Evolutionary conservation across 2,113 vertebrate species (phyloP).

Genomic region (Myotis brandtii): DNA sequence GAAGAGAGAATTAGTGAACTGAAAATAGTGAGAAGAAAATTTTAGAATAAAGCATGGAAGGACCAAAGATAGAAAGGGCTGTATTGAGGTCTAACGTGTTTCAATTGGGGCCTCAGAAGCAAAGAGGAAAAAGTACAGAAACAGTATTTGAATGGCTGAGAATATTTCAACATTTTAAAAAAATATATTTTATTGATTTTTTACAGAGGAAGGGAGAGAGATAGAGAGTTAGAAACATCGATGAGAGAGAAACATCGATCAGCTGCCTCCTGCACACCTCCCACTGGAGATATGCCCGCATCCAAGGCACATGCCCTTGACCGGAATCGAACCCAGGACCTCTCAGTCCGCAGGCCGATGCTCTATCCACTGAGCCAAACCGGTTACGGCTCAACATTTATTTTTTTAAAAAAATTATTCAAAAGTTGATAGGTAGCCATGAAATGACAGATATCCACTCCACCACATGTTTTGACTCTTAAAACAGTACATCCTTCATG

Average conservation of each 20-base stretch:
- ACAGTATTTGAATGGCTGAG: background rate
- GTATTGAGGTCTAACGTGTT: background rate
- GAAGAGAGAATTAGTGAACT: constrained; percentile 28
- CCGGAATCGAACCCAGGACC: too few relatives aligned
- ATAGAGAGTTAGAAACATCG: too few relatives aligned
- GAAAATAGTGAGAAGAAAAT: background rate
- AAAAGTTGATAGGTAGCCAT: background rate
- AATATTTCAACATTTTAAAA: background rate
- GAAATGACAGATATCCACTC: background rate
- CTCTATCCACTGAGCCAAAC: too few relatives aligned
- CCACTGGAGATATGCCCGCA: too few relatives aligned
- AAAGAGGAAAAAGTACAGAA: constrained; percentile 13
- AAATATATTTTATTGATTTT: too few relatives aligned
- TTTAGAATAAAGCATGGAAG: constrained; percentile 1
- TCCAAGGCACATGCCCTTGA: too few relatives aligned
- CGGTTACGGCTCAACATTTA: background rate
- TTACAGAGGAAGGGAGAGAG: too few relatives aligned
- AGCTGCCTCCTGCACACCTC: too few relatives aligned
- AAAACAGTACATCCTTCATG: background rate
- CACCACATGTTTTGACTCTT: background rate
- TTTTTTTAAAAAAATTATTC: background rate
- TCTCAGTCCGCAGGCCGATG: too few relatives aligned
- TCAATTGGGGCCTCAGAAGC: background rate
- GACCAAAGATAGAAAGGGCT: constrained; percentile 23
- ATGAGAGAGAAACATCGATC: too few relatives aligned